Evolutionary conservation across 2,113 vertebrate genomes (phyloP).

Genomic region (Pongo abelii): DNA sequence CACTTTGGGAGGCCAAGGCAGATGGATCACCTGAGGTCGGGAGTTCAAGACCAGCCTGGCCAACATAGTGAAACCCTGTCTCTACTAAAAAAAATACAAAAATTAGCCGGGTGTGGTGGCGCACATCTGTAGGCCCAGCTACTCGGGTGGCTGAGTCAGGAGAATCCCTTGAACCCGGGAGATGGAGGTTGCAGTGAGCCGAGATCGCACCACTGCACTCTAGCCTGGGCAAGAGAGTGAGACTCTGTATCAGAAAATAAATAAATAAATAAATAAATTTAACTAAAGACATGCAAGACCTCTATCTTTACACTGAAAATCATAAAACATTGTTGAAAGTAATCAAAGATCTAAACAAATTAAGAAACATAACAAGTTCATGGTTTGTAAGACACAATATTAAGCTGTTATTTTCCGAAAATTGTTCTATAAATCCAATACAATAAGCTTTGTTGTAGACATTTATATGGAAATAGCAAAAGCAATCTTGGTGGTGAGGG

Average conservation of each 20-base stretch:
- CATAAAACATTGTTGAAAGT: neutral
- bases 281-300: neutral
- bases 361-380: too few relatives aligned
- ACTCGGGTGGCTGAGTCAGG: neutral
- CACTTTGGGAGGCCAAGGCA: neutral
- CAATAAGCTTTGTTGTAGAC: neutral
- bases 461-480: neutral
- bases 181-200: neutral
- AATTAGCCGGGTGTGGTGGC: neutral
- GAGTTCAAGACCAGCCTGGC: neutral
- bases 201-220: neutral
- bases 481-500: neutral
- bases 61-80: neutral
- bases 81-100: neutral
- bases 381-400: neutral
- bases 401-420: neutral
- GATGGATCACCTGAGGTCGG: neutral
- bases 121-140: neutral
- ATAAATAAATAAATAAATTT: neutral
- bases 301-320: neutral
- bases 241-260: neutral
- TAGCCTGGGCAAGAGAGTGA: neutral
- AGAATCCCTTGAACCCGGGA: neutral
- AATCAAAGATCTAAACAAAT: too few relatives aligned
- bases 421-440: neutral